Percentiles rank a stretch among this genome's conserved stretches.
phyloP scores from a whole-genome alignment of 2,797 vertebrate genomes.

The Allobates femoralis region DNA sequence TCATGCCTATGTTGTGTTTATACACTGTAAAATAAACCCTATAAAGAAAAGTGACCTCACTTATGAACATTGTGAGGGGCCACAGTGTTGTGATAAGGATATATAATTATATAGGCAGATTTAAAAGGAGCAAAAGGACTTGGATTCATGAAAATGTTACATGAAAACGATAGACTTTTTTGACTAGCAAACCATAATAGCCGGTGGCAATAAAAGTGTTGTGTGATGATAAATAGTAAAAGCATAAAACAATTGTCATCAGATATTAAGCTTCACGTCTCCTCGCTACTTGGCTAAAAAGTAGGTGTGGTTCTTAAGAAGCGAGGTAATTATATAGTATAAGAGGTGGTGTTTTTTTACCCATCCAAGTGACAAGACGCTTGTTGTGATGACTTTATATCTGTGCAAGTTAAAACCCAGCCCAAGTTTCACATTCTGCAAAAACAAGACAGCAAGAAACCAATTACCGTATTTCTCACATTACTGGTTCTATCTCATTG shows the following conservation, averaged over 20 bases:
- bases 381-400: constrained; percentile 20
- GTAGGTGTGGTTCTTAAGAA: constrained; percentile 38
- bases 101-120: background rate
- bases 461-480: constrained; percentile 28
- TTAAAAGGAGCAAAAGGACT: background rate
- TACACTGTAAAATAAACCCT: too few relatives aligned
- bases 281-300: background rate
- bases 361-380: constrained; percentile 21
- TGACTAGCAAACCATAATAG: background rate
- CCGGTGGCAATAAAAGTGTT: background rate
- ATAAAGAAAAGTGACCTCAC: too few relatives aligned
- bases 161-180: background rate
- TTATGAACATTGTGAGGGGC: too few relatives aligned
- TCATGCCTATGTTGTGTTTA: too few relatives aligned
- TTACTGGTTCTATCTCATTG: constrained; percentile 13
- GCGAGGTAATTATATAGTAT: constrained; percentile 41
- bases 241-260: background rate
- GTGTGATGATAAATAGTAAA: background rate
- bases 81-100: background rate
- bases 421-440: constrained; percentile 18
- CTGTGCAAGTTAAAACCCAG: constrained; percentile 21
- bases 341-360: constrained; percentile 26
- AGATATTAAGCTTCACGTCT: background rate
- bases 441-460: background rate
- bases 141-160: background rate